Percentiles rank a stretch among this genome's conserved stretches.
phyloP scores from a whole-genome alignment of 2,113 vertebrate species.

The Harpagus bidentatus region DNA sequence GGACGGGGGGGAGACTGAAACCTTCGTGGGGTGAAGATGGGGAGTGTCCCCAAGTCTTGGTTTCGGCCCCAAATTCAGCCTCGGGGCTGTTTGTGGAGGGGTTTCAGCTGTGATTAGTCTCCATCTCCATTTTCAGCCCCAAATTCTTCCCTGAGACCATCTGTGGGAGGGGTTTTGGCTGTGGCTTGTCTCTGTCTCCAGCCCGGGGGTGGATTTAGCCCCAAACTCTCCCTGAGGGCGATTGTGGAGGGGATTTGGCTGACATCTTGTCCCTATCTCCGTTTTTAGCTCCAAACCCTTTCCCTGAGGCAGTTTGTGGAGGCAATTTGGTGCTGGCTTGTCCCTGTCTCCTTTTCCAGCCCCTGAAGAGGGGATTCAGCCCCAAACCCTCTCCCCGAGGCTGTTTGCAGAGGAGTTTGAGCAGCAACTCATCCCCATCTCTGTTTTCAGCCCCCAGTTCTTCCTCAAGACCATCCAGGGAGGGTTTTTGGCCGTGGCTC shows the following conservation, averaged over 20 bases:
- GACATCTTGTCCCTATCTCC: not conserved
- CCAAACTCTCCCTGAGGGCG: no score
- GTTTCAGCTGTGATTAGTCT: not conserved
- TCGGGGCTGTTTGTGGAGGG: not conserved
- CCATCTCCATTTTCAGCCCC: not conserved
- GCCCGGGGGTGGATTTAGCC: no score
- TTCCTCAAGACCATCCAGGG: no score
- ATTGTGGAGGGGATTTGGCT: not conserved
- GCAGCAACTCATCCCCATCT: not conserved
- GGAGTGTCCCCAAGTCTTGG: not conserved
- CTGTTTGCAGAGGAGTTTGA: not conserved
- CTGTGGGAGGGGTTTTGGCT: not conserved
- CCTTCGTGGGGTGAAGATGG: not conserved
- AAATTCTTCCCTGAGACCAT: not conserved
- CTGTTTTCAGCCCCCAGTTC: no score
- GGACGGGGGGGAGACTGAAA: not conserved
- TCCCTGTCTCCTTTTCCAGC: not conserved
- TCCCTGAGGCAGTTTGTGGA: no score
- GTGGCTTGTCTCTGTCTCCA: fast-evolving
- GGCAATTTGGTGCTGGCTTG: not conserved
- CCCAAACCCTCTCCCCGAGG: not conserved
- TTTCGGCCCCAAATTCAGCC: not conserved
- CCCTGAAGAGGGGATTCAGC: not conserved
- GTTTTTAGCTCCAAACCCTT: no score
- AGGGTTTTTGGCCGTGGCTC: no score